These are phyloP conservation scores for Hermatobates lingyangjiaoensis DNA, from an alignment of 1,140 invertebrate genomes.

Conservation along the genomic window DNA sequence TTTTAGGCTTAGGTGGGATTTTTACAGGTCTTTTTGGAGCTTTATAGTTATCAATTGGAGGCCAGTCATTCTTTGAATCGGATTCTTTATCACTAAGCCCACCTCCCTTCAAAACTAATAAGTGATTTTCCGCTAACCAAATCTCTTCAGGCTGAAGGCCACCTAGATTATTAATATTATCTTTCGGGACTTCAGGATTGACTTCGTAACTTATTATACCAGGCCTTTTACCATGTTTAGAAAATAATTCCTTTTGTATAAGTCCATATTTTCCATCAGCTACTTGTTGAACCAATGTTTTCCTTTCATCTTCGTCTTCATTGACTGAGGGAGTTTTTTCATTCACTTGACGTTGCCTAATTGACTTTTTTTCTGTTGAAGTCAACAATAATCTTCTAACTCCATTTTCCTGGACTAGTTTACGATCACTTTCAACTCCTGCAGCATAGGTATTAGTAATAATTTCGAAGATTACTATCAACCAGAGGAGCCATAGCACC, in stretches of 20 bases:
- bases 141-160: constrained; percentile 68
- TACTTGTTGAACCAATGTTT: constrained; percentile 65
- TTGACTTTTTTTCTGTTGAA: neutral
- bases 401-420: neutral
- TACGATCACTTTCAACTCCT: neutral
- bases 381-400: neutral
- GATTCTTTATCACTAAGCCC: constrained; percentile 26
- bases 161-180: constrained; percentile 56
- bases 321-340: constrained; percentile 9
- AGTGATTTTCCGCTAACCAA: constrained; percentile 72
- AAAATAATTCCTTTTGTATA: constrained; percentile 65
- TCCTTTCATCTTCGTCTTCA: constrained; percentile 52
- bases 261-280: constrained; percentile 74
- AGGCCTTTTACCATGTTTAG: constrained; percentile 41
- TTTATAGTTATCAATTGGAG: constrained; percentile 61
- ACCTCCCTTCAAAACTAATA: constrained; percentile 64
- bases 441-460: neutral
- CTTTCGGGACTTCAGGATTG: constrained; percentile 56
- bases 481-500: neutral
- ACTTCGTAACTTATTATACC: constrained; percentile 59
- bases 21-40: constrained; percentile 61
- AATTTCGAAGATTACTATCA: neutral
- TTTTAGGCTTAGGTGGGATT: constrained; percentile 46
- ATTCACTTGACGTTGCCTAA: neutral
- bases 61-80: constrained; percentile 32